Evolutionary conservation across 2,888 invertebrate genomes (phyloP).

Genomic region (Pyralis farinalis): DNA sequence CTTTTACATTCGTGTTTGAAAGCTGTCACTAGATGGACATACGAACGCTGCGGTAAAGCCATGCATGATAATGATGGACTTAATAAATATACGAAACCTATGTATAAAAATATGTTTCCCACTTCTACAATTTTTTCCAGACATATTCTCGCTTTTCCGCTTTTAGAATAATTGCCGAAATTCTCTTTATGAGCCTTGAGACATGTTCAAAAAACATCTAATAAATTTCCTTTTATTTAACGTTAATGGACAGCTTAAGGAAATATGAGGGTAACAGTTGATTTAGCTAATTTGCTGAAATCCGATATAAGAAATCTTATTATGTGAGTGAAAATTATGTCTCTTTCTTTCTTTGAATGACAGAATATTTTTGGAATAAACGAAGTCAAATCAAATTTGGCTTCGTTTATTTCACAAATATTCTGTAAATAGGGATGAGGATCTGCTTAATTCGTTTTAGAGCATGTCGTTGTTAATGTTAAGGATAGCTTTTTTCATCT

Average conservation of each 20-base stretch:
- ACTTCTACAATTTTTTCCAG: not conserved
- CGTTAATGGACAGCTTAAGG: constrained; percentile 23
- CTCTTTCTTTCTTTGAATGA: too few species aligned
- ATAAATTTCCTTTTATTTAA: constrained; percentile 29
- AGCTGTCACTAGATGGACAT: too few species aligned
- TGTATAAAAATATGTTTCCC: too few species aligned
- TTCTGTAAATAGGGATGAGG: not conserved
- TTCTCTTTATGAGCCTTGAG: not conserved
- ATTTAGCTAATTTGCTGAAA: constrained; percentile 9
- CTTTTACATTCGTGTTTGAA: too few species aligned
- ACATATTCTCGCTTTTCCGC: not conserved
- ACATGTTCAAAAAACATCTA: constrained; percentile 19
- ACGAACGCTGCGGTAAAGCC: too few species aligned
- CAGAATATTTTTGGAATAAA: too few species aligned
- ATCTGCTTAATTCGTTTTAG: too few species aligned
- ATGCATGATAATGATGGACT: too few species aligned
- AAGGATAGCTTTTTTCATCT: too few species aligned
- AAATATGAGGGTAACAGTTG: constrained; percentile 11
- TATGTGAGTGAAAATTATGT: not conserved
- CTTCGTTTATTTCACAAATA: not conserved
- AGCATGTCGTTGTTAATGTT: too few species aligned
- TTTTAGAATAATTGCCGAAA: not conserved
- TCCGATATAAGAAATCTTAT: not conserved
- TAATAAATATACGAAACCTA: too few species aligned
- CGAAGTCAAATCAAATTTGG: not conserved